Evolutionary conservation across 2,888 invertebrate genomes (phyloP).

Genomic region (Cantharis rustica): DNA sequence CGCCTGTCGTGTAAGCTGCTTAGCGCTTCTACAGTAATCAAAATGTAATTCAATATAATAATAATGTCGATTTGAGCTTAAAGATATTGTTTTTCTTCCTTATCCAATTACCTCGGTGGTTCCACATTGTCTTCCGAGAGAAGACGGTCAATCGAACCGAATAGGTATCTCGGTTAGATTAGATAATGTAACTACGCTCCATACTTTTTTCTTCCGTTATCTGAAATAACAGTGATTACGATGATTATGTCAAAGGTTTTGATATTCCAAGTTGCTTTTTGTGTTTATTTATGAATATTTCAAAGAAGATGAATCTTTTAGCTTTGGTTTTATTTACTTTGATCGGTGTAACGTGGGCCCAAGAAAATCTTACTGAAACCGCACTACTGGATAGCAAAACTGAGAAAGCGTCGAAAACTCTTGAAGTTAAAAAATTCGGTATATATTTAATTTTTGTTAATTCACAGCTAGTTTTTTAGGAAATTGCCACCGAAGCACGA

Average conservation of each 20-base stretch:
- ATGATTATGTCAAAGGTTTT: neutral
- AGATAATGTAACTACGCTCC: too few relatives aligned
- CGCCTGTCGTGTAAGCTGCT: neutral
- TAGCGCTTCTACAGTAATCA: neutral
- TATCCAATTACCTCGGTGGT: too few relatives aligned
- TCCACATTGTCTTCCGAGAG: too few relatives aligned
- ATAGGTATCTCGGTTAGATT: too few relatives aligned
- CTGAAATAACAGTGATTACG: neutral
- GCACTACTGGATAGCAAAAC: neutral
- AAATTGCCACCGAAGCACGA: neutral
- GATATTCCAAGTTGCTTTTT: neutral
- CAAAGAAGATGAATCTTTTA: neutral
- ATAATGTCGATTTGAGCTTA: neutral
- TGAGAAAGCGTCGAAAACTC: neutral
- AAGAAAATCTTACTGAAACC: neutral
- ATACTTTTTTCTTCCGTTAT: neutral
- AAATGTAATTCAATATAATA: neutral
- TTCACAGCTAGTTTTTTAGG: neutral
- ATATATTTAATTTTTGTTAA: neutral
- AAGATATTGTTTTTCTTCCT: too few relatives aligned
- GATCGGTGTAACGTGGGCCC: neutral
- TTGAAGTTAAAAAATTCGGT: neutral
- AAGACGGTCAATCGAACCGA: too few relatives aligned
- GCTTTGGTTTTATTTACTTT: neutral
- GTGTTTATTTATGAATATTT: neutral